Conservation (phyloP, 1,140 invertebrate genomes). For the Diorhabda sublineata region DNA sequence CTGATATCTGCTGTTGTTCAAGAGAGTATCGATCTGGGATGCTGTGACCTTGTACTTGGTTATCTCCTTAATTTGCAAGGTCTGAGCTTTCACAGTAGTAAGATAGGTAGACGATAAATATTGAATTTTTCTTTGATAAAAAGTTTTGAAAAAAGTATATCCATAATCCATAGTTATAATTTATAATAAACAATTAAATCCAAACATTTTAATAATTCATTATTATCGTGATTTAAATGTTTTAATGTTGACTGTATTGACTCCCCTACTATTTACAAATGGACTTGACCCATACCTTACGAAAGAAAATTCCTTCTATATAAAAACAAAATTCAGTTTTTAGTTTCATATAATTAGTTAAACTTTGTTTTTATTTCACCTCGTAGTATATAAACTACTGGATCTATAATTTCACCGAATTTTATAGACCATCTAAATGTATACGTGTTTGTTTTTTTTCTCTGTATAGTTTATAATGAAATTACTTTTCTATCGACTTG, state of each 20-base stretch:
- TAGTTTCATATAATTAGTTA: too few species aligned
- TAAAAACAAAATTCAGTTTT: too few species aligned
- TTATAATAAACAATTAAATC: background rate
- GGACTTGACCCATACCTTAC: too few species aligned
- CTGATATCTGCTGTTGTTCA: conserved; percentile 2
- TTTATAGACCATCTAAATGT: too few species aligned
- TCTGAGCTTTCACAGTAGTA: background rate
- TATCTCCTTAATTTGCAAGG: conserved; percentile 10
- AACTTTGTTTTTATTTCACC: too few species aligned
- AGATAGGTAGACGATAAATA: background rate
- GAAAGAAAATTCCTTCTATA: too few species aligned
- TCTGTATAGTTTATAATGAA: too few species aligned
- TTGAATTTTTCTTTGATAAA: background rate
- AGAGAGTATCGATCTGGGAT: conserved; percentile 18
- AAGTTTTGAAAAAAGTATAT: background rate
- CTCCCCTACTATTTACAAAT: too few species aligned
- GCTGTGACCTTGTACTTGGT: conserved; percentile 19
- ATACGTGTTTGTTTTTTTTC: too few species aligned
- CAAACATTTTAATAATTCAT: background rate
- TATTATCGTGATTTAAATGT: background rate
- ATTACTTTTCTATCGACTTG: too few species aligned
- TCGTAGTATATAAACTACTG: too few species aligned
- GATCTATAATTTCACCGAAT: too few species aligned
- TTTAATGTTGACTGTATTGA: background rate
- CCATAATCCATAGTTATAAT: background rate